phyloP scores from a whole-genome alignment of 2,888 invertebrate genomes.

The Microdon myrmicae region DNA sequence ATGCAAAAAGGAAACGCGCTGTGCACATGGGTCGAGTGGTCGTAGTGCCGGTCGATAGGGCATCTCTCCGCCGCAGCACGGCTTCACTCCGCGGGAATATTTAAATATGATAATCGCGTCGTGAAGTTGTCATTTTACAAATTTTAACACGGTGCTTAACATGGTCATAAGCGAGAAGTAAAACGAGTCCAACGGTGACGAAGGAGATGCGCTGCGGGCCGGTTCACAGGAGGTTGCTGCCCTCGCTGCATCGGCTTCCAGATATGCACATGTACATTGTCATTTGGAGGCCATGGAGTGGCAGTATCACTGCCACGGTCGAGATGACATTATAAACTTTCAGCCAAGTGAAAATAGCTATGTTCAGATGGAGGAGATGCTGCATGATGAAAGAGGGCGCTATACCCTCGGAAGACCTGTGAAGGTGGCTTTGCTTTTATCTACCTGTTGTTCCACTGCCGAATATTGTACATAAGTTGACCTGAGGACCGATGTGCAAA shows the following conservation, averaged over 20 bases:
- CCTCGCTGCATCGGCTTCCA: too few species aligned
- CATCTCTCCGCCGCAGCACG: slow-evolving; percentile 22
- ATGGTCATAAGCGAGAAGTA: slow-evolving; percentile 53
- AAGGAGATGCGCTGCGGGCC: slow-evolving; percentile 38
- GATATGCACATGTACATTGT: slow-evolving; percentile 41
- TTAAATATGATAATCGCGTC: slow-evolving; percentile 58
- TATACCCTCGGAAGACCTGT: slow-evolving; percentile 1
- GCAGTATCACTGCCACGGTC: slow-evolving; percentile 50
- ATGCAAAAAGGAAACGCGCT: slow-evolving; percentile 35
- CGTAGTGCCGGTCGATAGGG: slow-evolving; percentile 11
- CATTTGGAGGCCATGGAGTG: slow-evolving; percentile 50
- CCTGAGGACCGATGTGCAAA: background rate
- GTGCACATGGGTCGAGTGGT: slow-evolving; percentile 24
- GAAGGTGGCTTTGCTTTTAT: slow-evolving; percentile 16
- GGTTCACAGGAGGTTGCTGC: slow-evolving; percentile 23
- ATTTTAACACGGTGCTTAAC: slow-evolving; percentile 58
- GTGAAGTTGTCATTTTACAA: slow-evolving; percentile 58
- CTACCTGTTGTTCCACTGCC: slow-evolving; percentile 37
- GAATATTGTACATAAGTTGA: slow-evolving; percentile 4
- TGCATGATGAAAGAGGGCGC: slow-evolving; percentile 41
- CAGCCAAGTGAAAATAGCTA: slow-evolving; percentile 50
- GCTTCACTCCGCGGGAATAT: slow-evolving; percentile 45
- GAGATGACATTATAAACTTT: slow-evolving; percentile 52
- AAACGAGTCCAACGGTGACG: slow-evolving; percentile 38
- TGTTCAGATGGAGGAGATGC: slow-evolving; percentile 32